These are phyloP conservation scores for Macaria notata DNA, from an alignment of 2,888 invertebrate species.

Conservation along the genomic window DNA sequence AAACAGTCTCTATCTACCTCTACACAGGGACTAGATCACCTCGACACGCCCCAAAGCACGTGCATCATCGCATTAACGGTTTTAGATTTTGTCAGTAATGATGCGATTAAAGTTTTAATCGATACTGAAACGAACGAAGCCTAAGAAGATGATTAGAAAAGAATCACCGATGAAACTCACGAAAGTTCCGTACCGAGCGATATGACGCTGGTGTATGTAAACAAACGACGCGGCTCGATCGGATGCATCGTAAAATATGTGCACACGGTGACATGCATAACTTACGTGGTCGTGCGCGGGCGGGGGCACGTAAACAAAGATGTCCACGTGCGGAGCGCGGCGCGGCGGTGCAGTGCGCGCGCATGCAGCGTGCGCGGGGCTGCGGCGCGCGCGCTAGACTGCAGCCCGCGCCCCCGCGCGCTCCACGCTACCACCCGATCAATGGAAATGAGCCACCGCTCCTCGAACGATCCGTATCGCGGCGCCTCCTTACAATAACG, in stretches of 20 bases:
- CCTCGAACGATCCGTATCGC: slow-evolving; percentile 41
- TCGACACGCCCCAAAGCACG: slow-evolving; percentile 36
- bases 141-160: slow-evolving; percentile 16
- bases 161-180: slow-evolving; percentile 18
- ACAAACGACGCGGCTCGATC: slow-evolving; percentile 59
- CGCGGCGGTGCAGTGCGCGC: slow-evolving; percentile 40
- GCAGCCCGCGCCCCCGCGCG: slow-evolving; percentile 47
- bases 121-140: slow-evolving; percentile 33
- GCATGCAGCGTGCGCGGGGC: slow-evolving; percentile 62
- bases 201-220: slow-evolving; percentile 52
- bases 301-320: slow-evolving; percentile 61
- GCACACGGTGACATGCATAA: slow-evolving; percentile 67
- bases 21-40: slow-evolving; percentile 40
- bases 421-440: slow-evolving; percentile 63
- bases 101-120: slow-evolving; percentile 46
- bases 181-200: slow-evolving; percentile 24
- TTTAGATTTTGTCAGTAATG: slow-evolving; percentile 53
- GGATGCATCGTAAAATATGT: slow-evolving; percentile 63
- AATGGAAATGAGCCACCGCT: slow-evolving; percentile 67
- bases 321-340: slow-evolving; percentile 42
- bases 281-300: slow-evolving; percentile 63
- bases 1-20: slow-evolving; percentile 28
- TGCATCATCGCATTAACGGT: slow-evolving; percentile 56
- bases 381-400: slow-evolving; percentile 53
- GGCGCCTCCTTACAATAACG: slow-evolving; percentile 32